These are phyloP conservation scores for Pseudopodoces humilis DNA, from an alignment of 2,113 vertebrate species.

Conservation along the genomic window DNA sequence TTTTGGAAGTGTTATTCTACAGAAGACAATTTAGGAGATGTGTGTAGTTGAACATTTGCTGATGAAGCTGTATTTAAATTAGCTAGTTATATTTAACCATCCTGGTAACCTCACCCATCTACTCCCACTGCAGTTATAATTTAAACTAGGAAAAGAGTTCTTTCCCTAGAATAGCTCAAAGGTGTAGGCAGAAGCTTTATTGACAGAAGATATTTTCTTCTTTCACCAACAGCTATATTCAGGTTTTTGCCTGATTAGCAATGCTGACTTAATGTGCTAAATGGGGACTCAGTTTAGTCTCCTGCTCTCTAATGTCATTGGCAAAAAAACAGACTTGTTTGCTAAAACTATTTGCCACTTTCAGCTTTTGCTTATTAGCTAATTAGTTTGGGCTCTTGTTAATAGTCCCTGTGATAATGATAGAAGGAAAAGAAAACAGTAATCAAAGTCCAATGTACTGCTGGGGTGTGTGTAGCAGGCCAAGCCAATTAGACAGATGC, in stretches of 20 bases:
- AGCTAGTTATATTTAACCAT: conserved; percentile 11
- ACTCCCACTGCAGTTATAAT: neutral
- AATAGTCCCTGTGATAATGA: neutral
- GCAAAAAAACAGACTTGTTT: neutral
- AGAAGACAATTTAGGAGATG: neutral
- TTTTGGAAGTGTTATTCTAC: conserved; percentile 10
- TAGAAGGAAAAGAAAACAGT: neutral
- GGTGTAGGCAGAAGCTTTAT: neutral
- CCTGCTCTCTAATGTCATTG: neutral
- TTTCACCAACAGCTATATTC: neutral
- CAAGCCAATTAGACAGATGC: neutral
- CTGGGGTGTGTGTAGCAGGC: neutral
- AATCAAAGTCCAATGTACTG: neutral
- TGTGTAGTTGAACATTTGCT: conserved; percentile 13
- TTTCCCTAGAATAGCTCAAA: neutral
- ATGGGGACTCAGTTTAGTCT: neutral
- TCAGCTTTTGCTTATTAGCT: conserved; percentile 26
- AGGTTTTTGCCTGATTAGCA: neutral
- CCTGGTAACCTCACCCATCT: neutral
- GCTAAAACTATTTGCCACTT: conserved; percentile 9
- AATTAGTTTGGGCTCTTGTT: conserved; percentile 8
- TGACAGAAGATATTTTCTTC: neutral
- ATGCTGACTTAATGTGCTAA: neutral
- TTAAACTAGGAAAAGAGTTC: neutral
- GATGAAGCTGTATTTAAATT: conserved; percentile 28